Evolutionary conservation across 2,113 vertebrate species (phyloP).

Genomic region (Gymnocephalus cernua): DNA sequence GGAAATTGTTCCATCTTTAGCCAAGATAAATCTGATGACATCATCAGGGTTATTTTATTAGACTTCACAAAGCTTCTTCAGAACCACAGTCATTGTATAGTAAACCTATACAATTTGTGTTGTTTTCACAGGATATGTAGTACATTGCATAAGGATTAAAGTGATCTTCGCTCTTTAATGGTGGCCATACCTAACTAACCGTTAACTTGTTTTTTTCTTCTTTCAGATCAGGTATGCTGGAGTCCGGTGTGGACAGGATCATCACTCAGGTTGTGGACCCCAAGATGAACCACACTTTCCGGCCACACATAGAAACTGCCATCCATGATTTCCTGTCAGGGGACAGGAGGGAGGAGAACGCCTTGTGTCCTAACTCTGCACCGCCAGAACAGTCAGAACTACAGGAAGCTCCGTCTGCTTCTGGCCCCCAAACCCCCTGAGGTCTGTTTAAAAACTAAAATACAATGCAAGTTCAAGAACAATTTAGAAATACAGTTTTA

Average conservation of each 20-base stretch:
- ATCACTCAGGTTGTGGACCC: constrained; percentile 99
- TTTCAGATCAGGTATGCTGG: constrained; percentile 97
- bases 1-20: no score
- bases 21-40: no score
- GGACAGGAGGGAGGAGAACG: constrained; percentile 89
- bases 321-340: constrained; percentile 95
- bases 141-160: background rate
- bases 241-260: constrained; percentile 98
- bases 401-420: constrained; percentile 84
- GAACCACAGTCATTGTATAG: no score
- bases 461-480: background rate
- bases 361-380: constrained; percentile 78
- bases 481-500: background rate
- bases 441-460: constrained; percentile 60
- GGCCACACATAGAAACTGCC: constrained; percentile 96
- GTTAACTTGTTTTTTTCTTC: background rate
- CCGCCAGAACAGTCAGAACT: constrained; percentile 87
- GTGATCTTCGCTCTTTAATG: background rate
- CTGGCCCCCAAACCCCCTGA: constrained; percentile 91
- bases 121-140: background rate
- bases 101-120: no score
- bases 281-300: constrained; percentile 98
- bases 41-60: no score
- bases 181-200: background rate
- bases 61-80: no score